Evolutionary conservation across 1,140 invertebrate genomes (phyloP), one percentile per base, ranked within the genome.

Genomic region (Drosophila pruinosa): DNA sequence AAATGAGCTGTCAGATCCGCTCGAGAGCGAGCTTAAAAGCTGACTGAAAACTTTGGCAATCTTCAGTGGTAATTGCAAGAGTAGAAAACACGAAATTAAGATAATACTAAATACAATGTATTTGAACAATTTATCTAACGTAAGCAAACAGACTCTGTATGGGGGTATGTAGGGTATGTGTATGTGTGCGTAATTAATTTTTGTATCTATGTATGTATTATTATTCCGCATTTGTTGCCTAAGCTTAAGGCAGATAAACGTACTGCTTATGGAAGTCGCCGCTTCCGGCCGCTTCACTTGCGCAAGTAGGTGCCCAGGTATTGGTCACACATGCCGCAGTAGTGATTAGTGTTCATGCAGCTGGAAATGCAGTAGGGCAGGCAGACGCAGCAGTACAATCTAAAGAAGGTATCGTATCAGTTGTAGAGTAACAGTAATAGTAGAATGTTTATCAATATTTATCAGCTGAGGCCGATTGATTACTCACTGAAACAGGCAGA

Each of bases 351-450:
- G 19, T 92, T 92, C 82, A 93, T 92, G 78, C 94, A 95, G 24
- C 91, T 93, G 71, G 95, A 93, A 71, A 94, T 93, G 67, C 94
- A 95, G 72, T 95, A 95, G 3, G 95, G 94, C 22, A 94, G 83
- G 57, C 93, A 94, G 6, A 93, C 92, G 65, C 93, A 95, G 15
- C 92, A 93, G 90, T 93, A 95, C 68, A 93, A 93, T 75, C 94
- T 94, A 89, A 65, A 36, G 17, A 39, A 47, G 7, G 10, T 19
- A 19, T 36, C 31, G 50, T 26, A 50, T 28, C 26, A 17, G 15
- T 17, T 39, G 31, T 12, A 34, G n/a, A n/a, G n/a, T n/a, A n/a
- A n/a, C n/a, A n/a, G n/a, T n/a, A n/a, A n/a, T 17, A 4, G 21
- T 45, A 19, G 4, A 8, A 47, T 17, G 4, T 5, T 52, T 48